Conservation (phyloP, 2,113 vertebrate species). For the Colistium nudipinnis region DNA sequence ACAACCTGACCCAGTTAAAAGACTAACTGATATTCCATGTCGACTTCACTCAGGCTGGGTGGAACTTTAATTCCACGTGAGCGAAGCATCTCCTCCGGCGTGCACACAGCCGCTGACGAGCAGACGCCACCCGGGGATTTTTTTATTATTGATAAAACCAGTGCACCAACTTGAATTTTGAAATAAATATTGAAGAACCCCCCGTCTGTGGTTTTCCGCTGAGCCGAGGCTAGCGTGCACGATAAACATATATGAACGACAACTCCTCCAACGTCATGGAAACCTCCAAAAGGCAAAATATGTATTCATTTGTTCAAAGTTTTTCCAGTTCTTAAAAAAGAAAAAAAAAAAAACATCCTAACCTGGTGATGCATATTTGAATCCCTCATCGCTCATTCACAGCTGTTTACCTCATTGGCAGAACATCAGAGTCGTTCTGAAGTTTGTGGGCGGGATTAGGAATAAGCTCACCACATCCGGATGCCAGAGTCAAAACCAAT, state of each 20-base stretch:
- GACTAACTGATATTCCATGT: constrained; percentile 67
- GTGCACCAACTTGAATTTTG: constrained; percentile 12
- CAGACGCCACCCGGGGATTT: constrained; percentile 38
- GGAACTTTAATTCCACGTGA: constrained; percentile 51
- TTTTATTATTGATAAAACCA: constrained; percentile 66
- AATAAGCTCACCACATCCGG: not conserved
- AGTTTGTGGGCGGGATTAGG: not conserved
- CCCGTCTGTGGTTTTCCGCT: not conserved
- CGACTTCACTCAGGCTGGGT: constrained; percentile 48
- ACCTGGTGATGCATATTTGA: not conserved
- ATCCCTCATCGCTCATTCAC: not conserved
- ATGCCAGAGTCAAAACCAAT: not conserved
- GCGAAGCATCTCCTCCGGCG: constrained; percentile 16
- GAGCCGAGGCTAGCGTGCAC: not conserved
- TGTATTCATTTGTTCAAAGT: not conserved
- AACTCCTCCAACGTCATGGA: not conserved
- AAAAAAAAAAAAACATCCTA: not conserved
- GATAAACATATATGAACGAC: constrained; percentile 3
- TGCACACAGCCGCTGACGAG: constrained; percentile 42
- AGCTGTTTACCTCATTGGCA: not conserved
- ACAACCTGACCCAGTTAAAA: constrained; percentile 68
- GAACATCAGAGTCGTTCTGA: not conserved
- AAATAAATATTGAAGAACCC: constrained; percentile 27
- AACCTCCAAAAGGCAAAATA: not conserved
- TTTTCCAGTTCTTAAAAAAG: not conserved